Evolutionary conservation across 1,140 invertebrate genomes (phyloP).

Genomic region (Diachasma alloeum): DNA sequence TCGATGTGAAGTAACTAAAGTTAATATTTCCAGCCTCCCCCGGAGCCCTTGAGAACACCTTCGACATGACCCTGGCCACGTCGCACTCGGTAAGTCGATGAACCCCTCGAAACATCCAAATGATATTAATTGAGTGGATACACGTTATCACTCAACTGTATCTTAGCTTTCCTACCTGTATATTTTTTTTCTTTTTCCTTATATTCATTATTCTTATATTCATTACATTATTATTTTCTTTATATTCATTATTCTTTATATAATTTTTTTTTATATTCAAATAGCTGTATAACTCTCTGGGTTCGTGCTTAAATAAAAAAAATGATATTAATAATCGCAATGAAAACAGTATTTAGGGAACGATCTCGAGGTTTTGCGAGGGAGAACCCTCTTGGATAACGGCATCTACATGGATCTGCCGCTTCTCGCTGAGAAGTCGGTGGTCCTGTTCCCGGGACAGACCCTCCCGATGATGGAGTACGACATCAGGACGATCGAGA

Average conservation of each 20-base stretch:
- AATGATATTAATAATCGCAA: neutral
- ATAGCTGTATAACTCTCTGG: too few relatives aligned
- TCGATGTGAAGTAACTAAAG: too few relatives aligned
- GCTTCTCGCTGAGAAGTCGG: conserved; percentile 68
- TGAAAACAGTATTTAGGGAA: conserved; percentile 70
- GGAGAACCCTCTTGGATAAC: conserved; percentile 70
- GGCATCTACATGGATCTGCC: conserved; percentile 66
- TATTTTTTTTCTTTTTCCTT: too few relatives aligned
- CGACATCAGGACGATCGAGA: conserved; percentile 64
- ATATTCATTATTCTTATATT: too few relatives aligned
- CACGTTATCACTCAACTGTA: too few relatives aligned
- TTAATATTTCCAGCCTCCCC: conserved; percentile 22
- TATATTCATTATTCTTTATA: too few relatives aligned
- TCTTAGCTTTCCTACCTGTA: too few relatives aligned
- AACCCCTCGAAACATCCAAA: neutral
- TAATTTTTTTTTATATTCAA: too few relatives aligned
- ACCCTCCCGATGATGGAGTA: conserved; percentile 76
- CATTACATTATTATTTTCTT: too few relatives aligned
- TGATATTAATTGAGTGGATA: too few relatives aligned
- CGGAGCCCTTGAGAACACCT: conserved; percentile 43
- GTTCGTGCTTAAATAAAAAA: too few relatives aligned
- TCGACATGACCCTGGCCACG: conserved; percentile 64
- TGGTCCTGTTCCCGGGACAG: conserved; percentile 77
- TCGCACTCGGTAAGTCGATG: conserved; percentile 64
- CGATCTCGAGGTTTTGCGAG: conserved; percentile 70